phyloP scores from a whole-genome alignment of 2,797 vertebrate species.

The Lagorchestes hirsutus region DNA sequence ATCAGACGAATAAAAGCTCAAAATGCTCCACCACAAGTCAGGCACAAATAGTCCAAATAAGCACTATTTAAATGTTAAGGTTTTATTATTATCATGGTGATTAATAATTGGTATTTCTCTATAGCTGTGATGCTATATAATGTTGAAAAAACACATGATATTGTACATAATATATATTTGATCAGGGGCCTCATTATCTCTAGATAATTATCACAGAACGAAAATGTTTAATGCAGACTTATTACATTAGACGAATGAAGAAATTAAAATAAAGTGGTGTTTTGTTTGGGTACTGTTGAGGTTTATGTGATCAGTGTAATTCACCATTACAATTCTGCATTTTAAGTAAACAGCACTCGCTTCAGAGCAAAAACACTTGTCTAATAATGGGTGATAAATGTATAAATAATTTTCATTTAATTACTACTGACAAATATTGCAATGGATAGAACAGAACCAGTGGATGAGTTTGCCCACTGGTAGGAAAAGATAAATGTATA shows the following conservation, averaged over 20 bases:
- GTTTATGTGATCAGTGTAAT: constrained; percentile 64
- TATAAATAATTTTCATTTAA: constrained; percentile 54
- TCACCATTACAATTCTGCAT: constrained; percentile 62
- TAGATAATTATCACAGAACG: background rate
- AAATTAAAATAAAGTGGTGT: background rate
- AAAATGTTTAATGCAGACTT: background rate
- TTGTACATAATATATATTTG: background rate
- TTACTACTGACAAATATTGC: constrained; percentile 51
- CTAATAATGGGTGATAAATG: constrained; percentile 46
- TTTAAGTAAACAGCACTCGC: constrained; percentile 59
- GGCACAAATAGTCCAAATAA: background rate
- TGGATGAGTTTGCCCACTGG: constrained; percentile 27
- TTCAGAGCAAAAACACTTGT: constrained; percentile 54
- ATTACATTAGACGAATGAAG: constrained; percentile 47
- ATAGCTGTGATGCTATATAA: background rate
- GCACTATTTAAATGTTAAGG: background rate
- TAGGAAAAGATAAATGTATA: constrained; percentile 32
- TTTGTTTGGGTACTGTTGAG: constrained; percentile 41
- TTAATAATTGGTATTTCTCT: background rate
- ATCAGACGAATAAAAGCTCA: background rate
- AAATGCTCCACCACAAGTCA: background rate
- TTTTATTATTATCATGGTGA: background rate
- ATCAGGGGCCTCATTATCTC: constrained; percentile 14
- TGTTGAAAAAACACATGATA: background rate
- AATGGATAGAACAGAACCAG: constrained; percentile 38